These are phyloP conservation scores for Willisornis vidua DNA, from an alignment of 2,113 vertebrate genomes.

Conservation along the genomic window DNA sequence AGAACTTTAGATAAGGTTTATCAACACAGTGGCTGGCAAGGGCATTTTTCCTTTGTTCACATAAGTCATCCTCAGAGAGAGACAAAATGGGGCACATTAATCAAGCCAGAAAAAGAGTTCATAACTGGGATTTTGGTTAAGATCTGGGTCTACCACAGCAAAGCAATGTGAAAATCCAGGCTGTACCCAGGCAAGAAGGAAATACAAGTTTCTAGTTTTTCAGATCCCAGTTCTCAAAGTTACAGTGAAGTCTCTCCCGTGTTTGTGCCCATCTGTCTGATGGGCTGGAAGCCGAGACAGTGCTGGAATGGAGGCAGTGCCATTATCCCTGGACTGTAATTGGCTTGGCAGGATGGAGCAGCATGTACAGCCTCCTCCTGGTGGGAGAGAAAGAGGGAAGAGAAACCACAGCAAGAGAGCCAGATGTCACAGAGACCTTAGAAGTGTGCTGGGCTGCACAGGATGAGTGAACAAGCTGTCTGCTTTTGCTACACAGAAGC, in stretches of 20 bases:
- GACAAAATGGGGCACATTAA: neutral
- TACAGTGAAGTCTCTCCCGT: neutral
- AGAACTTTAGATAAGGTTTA: neutral
- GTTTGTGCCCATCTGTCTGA: constrained; percentile 47
- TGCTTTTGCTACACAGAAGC: neutral
- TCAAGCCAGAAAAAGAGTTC: neutral
- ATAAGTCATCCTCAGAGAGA: neutral
- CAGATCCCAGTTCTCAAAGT: constrained; percentile 3
- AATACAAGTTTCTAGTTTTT: neutral
- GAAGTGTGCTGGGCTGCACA: constrained; percentile 15
- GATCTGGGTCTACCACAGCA: neutral
- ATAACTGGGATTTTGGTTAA: neutral
- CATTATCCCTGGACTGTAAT: constrained; percentile 55
- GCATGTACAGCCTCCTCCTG: constrained; percentile 35
- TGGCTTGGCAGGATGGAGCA: constrained; percentile 52
- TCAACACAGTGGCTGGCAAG: neutral
- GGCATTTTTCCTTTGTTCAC: neutral
- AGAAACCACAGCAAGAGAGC: constrained; percentile 29
- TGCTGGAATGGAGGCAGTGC: constrained; percentile 20
- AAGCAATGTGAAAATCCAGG: neutral
- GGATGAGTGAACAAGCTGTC: constrained; percentile 13
- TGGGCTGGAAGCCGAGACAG: neutral
- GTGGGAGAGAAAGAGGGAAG: constrained; percentile 19
- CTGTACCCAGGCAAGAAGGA: neutral
- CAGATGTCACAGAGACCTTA: constrained; percentile 51